Evolutionary conservation across 2,797 vertebrate species (phyloP).

Genomic region (Peromyscus aztecus): DNA sequence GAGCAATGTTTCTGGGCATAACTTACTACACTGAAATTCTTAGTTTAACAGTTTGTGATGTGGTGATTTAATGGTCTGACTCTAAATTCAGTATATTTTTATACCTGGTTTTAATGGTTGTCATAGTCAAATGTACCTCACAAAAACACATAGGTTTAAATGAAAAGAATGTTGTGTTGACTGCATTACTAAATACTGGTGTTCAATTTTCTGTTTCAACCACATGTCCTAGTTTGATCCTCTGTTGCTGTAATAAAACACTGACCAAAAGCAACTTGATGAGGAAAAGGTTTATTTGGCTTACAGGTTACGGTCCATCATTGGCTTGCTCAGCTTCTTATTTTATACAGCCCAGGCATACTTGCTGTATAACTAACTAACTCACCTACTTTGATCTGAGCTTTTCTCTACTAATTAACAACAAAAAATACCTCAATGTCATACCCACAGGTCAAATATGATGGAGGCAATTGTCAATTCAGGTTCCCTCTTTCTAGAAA

Average conservation of each 20-base stretch:
- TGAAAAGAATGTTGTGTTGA: neutral
- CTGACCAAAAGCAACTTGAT: neutral
- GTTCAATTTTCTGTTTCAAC: slow-evolving; percentile 25
- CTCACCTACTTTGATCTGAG: neutral
- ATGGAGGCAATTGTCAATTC: neutral
- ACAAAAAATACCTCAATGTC: neutral
- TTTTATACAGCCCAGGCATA: neutral
- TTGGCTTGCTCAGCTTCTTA: neutral
- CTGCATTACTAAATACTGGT: neutral
- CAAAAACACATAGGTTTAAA: slow-evolving; percentile 34
- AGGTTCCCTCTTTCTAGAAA: neutral
- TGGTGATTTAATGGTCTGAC: neutral
- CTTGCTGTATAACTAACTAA: neutral
- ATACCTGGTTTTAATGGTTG: slow-evolving; percentile 11
- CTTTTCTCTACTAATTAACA: neutral
- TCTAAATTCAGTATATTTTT: slow-evolving; percentile 43
- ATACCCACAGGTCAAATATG: neutral
- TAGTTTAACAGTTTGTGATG: slow-evolving; percentile 48
- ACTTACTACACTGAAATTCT: slow-evolving; percentile 49
- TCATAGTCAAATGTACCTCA: neutral
- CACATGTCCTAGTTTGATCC: neutral
- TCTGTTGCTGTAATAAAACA: neutral
- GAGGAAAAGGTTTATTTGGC: neutral
- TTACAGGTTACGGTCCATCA: no score
- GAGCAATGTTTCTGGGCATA: neutral